Conservation (phyloP, 2,113 vertebrate species). For the Alligator sinensis region DNA sequence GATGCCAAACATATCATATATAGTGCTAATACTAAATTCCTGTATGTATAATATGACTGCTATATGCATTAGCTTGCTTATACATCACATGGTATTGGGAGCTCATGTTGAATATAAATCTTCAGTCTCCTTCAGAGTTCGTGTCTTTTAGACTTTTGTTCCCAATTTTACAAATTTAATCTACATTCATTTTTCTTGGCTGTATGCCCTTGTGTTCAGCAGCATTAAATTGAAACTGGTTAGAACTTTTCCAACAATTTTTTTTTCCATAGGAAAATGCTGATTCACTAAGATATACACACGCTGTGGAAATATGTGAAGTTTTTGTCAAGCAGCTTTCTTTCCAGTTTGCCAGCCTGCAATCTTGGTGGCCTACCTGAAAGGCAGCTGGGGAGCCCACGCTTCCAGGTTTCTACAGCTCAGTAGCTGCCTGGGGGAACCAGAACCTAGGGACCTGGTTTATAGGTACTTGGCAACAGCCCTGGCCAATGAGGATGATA, state of each 20-base stretch:
- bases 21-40: not conserved
- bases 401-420: not conserved
- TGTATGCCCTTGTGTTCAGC: not conserved
- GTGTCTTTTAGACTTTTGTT: not conserved
- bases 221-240: rapidly evolving
- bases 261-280: not conserved
- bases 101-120: not conserved
- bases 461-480: rapidly evolving
- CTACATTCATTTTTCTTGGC: rapidly evolving
- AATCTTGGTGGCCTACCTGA: rapidly evolving
- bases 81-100: not conserved
- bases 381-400: rapidly evolving
- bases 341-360: not conserved
- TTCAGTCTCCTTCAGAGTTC: not conserved
- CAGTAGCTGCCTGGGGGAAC: not conserved
- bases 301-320: rapidly evolving
- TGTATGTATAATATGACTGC: rapidly evolving
- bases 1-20: not conserved
- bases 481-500: rapidly evolving
- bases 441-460: not conserved
- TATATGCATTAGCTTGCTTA: not conserved
- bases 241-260: not conserved
- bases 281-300: not conserved
- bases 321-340: not conserved
- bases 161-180: not conserved